Evolutionary conservation across 2,797 vertebrate species (phyloP).

Genomic region (Falco novaeseelandiae): DNA sequence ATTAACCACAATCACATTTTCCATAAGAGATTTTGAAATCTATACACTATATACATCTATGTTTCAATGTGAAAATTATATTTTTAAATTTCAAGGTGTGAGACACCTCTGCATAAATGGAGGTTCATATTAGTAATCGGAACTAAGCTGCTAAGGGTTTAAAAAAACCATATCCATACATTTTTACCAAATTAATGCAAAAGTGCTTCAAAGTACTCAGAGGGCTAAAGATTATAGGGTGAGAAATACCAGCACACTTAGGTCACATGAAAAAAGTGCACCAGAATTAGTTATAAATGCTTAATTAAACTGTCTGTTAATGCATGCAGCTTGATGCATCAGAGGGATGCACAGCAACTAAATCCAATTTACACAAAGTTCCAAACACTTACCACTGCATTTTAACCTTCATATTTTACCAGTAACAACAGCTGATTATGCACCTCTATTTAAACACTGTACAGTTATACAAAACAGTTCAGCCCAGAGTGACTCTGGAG

Average conservation of each 20-base stretch:
- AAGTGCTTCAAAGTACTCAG: conserved; percentile 97
- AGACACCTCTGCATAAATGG: conserved; percentile 79
- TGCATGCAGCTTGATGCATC: conserved; percentile 97
- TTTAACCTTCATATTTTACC: conserved; percentile 92
- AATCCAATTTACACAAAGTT: conserved; percentile 94
- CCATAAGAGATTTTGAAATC: conserved; percentile 82
- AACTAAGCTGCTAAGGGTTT: conserved; percentile 77
- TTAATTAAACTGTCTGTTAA: conserved; percentile 93
- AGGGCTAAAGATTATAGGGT: conserved; percentile 95
- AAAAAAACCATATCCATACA: conserved; percentile 70
- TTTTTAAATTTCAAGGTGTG: conserved; percentile 81
- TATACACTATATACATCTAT: conserved; percentile 86
- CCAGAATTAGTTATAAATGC: conserved; percentile 92
- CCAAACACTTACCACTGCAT: conserved; percentile 94
- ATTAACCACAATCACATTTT: conserved; percentile 82
- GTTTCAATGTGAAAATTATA: conserved; percentile 86
- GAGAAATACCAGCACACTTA: conserved; percentile 86
- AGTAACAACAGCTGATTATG: conserved; percentile 87
- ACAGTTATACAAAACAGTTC: conserved; percentile 88
- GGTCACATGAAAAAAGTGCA: conserved; percentile 86
- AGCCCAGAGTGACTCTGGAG: conserved; percentile 76
- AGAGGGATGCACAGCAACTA: conserved; percentile 87
- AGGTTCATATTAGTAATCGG: conserved; percentile 73
- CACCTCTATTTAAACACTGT: conserved; percentile 88
- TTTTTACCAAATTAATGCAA: conserved; percentile 85